phyloP scores from a whole-genome alignment of 2,113 vertebrate species.

The Thinocorus orbignyianus region DNA sequence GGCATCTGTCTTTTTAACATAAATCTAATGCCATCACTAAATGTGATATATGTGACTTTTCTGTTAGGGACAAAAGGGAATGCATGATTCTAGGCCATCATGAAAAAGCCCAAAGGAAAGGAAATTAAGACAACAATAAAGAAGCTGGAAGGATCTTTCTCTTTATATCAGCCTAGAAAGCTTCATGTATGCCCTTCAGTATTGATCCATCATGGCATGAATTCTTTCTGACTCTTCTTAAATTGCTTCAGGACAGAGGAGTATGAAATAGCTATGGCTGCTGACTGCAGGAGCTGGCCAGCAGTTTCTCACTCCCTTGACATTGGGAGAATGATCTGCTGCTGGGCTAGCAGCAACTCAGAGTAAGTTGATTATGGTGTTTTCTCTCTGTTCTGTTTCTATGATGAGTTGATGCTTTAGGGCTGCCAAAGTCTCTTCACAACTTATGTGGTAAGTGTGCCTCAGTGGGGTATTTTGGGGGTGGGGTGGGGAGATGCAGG shows the following conservation, averaged over 20 bases:
- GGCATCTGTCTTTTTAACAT: too few species aligned
- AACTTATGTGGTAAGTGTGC: too few species aligned
- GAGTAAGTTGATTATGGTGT: background rate
- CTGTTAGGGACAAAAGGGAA: background rate
- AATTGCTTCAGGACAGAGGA: background rate
- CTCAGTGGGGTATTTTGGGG: too few species aligned
- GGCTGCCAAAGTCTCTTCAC: fast-evolving
- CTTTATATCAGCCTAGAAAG: background rate
- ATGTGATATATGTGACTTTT: background rate
- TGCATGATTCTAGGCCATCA: background rate
- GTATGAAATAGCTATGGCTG: background rate
- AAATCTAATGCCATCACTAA: background rate
- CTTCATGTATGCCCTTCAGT: background rate
- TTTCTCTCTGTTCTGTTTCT: background rate
- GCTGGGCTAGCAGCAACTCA: background rate
- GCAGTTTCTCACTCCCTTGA: background rate
- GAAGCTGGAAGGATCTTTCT: background rate
- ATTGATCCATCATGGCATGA: background rate
- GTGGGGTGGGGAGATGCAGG: background rate
- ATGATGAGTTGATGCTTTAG: fast-evolving
- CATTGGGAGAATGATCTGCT: background rate
- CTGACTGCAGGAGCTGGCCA: background rate
- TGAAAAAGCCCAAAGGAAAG: background rate
- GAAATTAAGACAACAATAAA: background rate
- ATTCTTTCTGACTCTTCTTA: background rate